Conservation (phyloP, 2,113 vertebrate genomes). For the Eupsittula cactorum region DNA sequence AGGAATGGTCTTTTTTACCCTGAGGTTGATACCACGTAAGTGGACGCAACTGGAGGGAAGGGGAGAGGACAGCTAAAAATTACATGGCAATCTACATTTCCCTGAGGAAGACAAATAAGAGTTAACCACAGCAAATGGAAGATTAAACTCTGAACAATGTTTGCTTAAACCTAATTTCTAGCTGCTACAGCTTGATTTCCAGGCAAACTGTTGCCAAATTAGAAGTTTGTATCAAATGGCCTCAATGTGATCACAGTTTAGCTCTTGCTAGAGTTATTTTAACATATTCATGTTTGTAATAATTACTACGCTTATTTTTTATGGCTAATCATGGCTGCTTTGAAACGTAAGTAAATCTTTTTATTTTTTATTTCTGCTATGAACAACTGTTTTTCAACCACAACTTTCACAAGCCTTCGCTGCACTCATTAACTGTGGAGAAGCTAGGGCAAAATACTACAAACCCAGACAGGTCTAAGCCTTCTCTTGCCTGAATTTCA, state of each 20-base stretch:
- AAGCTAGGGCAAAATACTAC: conserved; percentile 53
- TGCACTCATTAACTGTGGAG: conserved; percentile 53
- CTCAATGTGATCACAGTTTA: conserved; percentile 30
- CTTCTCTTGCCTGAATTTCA: conserved; percentile 53
- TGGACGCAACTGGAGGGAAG: not conserved
- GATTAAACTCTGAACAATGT: not conserved
- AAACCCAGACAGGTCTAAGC: conserved; percentile 67
- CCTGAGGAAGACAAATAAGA: not conserved
- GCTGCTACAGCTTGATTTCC: conserved; percentile 39
- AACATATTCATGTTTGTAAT: conserved; percentile 15
- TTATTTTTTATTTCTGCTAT: not conserved
- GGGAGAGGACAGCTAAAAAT: not conserved
- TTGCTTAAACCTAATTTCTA: conserved; percentile 39
- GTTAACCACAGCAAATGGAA: conserved; percentile 31
- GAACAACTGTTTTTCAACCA: conserved; percentile 5
- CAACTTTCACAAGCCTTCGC: conserved; percentile 36
- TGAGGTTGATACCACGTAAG: not conserved
- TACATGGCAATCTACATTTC: not conserved
- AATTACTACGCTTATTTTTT: conserved; percentile 58
- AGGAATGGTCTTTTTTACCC: not conserved
- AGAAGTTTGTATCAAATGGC: conserved; percentile 45
- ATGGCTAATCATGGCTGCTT: conserved; percentile 45
- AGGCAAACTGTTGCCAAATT: conserved; percentile 43
- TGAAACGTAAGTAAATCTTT: not conserved
- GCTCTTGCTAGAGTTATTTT: conserved; percentile 40